phyloP scores from a whole-genome alignment of 2,797 vertebrate species.

The Arremon aurantiirostris region DNA sequence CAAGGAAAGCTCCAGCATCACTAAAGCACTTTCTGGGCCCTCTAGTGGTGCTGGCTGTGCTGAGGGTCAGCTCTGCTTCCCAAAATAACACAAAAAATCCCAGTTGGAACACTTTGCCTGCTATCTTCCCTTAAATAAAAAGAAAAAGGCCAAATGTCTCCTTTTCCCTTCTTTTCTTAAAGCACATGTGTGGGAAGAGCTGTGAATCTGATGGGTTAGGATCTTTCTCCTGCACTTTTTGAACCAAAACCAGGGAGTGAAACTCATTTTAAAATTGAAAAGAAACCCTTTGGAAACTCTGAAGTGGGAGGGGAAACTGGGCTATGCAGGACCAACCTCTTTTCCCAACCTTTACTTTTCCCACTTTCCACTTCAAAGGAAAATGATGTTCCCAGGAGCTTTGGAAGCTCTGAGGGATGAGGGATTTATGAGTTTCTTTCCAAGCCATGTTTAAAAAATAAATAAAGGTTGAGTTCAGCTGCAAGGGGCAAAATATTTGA shows the following conservation, averaged over 20 bases:
- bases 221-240: neutral
- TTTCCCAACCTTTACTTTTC: neutral
- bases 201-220: rapidly evolving
- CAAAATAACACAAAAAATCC: neutral
- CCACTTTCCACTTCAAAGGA: neutral
- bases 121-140: neutral
- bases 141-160: neutral
- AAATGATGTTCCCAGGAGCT: neutral
- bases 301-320: neutral
- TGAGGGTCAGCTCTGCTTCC: neutral
- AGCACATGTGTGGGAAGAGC: neutral
- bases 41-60: neutral
- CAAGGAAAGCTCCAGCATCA: neutral
- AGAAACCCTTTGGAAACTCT: neutral
- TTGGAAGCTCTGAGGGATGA: neutral
- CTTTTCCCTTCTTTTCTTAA: neutral
- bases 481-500: neutral
- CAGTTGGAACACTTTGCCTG: neutral
- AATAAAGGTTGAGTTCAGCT: neutral
- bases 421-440: neutral
- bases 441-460: neutral
- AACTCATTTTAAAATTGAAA: neutral
- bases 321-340: rapidly evolving
- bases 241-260: rapidly evolving
- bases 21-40: neutral